Percentiles rank a stretch among this genome's conserved stretches.
These are phyloP conservation scores for Holothuria glaberrima DNA, from an alignment of 35 echinoderm and acorn worm species.

Conservation along the genomic window DNA sequence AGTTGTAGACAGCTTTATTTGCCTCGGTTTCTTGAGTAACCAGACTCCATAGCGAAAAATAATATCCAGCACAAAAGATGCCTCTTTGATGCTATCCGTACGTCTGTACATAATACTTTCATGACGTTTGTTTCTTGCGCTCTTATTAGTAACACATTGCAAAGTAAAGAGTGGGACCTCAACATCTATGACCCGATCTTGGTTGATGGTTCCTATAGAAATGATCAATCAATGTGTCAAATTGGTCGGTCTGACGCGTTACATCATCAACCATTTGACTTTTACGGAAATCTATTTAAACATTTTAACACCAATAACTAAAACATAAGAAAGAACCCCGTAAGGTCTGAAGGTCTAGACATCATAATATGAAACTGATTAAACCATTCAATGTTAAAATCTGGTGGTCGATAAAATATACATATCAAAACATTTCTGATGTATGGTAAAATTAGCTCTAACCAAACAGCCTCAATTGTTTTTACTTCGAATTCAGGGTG, in stretches of 20 bases:
- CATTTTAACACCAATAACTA: conserved; percentile 5
- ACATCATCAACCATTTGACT: conserved; percentile 16
- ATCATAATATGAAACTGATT: conserved; percentile 38
- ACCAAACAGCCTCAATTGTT: not conserved
- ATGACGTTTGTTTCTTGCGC: not conserved
- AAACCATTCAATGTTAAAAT: conserved; percentile 16
- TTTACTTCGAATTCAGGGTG: not conserved
- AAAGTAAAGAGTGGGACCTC: not conserved
- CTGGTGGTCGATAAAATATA: not conserved
- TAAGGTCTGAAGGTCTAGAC: conserved; percentile 38
- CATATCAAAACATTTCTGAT: too few relatives aligned
- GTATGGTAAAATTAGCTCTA: too few relatives aligned
- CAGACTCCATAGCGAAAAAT: not conserved
- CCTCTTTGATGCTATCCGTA: not conserved
- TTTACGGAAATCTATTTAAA: conserved; percentile 11
- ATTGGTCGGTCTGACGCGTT: not conserved
- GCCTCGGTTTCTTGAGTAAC: conserved; percentile 7
- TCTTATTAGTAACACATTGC: conserved; percentile 14
- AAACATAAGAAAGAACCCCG: not conserved
- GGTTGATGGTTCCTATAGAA: not conserved
- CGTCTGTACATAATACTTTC: conserved; percentile 18
- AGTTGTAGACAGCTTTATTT: too few relatives aligned
- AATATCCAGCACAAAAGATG: not conserved
- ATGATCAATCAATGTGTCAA: not conserved
- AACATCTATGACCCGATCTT: conserved; percentile 1